Evolutionary conservation across 2,888 invertebrate genomes (phyloP).

Genomic region (Melolontha melolontha): DNA sequence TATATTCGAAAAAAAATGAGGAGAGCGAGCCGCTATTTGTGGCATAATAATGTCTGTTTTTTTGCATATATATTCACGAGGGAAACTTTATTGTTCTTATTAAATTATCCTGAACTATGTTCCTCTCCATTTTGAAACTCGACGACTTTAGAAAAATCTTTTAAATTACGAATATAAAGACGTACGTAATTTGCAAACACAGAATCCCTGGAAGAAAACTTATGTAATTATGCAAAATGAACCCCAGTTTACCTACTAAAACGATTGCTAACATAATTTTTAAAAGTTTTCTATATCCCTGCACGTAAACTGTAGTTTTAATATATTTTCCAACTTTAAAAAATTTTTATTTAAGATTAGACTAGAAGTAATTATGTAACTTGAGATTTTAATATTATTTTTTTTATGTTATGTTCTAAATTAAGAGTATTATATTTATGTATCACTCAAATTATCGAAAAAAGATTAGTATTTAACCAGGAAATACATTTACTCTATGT

Average conservation of each 20-base stretch:
- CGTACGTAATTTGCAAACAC: conserved; percentile 23
- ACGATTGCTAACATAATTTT: conserved; percentile 15
- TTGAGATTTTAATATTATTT: too few relatives aligned
- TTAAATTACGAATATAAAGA: conserved; percentile 25
- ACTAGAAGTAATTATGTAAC: too few relatives aligned
- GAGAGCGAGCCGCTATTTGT: conserved; percentile 4
- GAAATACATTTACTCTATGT: too few relatives aligned
- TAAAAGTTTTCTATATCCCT: conserved; percentile 13
- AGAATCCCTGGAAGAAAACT: conserved; percentile 13
- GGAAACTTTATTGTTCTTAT: conserved; percentile 30
- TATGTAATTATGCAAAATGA: conserved; percentile 32
- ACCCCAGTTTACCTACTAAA: conserved; percentile 4
- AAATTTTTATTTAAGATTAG: too few relatives aligned
- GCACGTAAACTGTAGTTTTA: conserved; percentile 13
- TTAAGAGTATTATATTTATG: too few relatives aligned
- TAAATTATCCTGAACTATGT: conserved; percentile 30
- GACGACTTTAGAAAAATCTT: conserved; percentile 18
- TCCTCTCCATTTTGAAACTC: conserved; percentile 9
- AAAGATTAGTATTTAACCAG: too few relatives aligned
- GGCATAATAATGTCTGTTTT: conserved; percentile 22
- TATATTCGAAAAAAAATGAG: neutral
- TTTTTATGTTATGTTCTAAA: too few relatives aligned
- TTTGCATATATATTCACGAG: neutral
- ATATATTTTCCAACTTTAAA: neutral
- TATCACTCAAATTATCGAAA: too few relatives aligned